These are phyloP conservation scores for Parauchenoglanis punctatus DNA, from an alignment of 2,797 vertebrate genomes.

Conservation along the genomic window DNA sequence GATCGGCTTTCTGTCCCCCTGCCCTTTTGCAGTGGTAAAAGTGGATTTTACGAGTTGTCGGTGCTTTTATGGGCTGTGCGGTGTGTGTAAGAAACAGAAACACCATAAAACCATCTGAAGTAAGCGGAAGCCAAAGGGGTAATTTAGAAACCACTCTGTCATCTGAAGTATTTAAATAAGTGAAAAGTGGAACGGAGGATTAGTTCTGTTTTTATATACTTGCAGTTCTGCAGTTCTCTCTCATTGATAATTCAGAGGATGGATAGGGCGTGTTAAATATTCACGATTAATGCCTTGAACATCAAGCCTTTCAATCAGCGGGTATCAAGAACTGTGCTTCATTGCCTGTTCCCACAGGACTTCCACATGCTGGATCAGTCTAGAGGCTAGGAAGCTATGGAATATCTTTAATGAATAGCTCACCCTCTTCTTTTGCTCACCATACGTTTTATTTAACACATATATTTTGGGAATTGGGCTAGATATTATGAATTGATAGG, in stretches of 20 bases:
- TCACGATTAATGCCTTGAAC: constrained; percentile 70
- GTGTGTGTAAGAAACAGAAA: constrained; percentile 73
- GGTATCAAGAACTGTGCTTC: constrained; percentile 44
- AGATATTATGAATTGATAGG: constrained; percentile 79
- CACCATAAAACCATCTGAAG: constrained; percentile 74
- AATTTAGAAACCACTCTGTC: constrained; percentile 78
- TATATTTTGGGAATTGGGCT: constrained; percentile 59
- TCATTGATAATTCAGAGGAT: constrained; percentile 73
- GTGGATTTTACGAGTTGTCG: constrained; percentile 77
- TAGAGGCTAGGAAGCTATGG: constrained; percentile 16
- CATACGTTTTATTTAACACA: constrained; percentile 46
- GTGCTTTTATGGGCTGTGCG: constrained; percentile 72
- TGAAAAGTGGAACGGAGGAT: constrained; percentile 26
- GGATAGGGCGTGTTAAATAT: constrained; percentile 72
- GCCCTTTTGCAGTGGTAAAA: constrained; percentile 75
- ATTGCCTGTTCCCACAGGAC: constrained; percentile 34
- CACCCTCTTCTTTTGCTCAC: constrained; percentile 21
- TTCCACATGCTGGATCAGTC: constrained; percentile 10
- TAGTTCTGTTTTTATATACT: constrained; percentile 71
- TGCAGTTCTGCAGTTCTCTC: constrained; percentile 69
- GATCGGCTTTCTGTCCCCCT: constrained; percentile 44
- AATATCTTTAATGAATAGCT: constrained; percentile 42
- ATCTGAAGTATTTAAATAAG: constrained; percentile 77
- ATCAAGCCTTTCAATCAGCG: constrained; percentile 64
- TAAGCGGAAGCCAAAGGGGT: constrained; percentile 76